These are phyloP conservation scores for Catajapyx aquilonaris DNA, from an alignment of 1,140 invertebrate genomes.

Conservation along the genomic window DNA sequence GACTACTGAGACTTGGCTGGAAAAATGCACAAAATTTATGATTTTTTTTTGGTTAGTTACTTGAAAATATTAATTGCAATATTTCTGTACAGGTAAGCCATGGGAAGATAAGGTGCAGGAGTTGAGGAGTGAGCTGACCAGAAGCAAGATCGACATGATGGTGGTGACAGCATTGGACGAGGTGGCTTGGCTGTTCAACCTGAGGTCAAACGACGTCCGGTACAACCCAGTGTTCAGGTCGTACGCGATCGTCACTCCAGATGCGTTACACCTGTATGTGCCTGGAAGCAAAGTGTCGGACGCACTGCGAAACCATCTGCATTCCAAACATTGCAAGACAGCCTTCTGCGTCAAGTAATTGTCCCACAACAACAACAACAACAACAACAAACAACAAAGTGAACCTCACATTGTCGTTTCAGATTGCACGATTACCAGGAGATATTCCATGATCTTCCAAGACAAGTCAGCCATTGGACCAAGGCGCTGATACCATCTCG, in stretches of 20 bases:
- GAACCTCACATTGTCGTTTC: constrained; percentile 5
- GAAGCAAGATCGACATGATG: constrained; percentile 45
- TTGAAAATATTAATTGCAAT: not conserved
- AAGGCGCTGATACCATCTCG: constrained; percentile 45
- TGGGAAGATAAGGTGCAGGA: constrained; percentile 52
- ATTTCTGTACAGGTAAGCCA: constrained; percentile 26
- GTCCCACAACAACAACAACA: too few species aligned
- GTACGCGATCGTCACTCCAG: constrained; percentile 46
- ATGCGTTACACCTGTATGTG: constrained; percentile 36
- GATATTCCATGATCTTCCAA: constrained; percentile 44
- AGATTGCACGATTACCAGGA: constrained; percentile 45
- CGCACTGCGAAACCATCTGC: constrained; percentile 16
- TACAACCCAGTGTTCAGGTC: constrained; percentile 66
- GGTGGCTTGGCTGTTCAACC: constrained; percentile 84
- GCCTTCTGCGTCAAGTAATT: constrained; percentile 11
- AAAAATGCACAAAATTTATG: too few species aligned
- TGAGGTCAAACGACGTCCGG: constrained; percentile 76
- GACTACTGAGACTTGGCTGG: too few species aligned
- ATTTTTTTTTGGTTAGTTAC: constrained; percentile 1
- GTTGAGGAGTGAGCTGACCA: constrained; percentile 39
- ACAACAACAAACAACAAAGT: too few species aligned
- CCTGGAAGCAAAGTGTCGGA: constrained; percentile 18
- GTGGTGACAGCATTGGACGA: constrained; percentile 77
- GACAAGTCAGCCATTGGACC: constrained; percentile 37
- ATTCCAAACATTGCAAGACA: constrained; percentile 8